Base-by-base conservation (phyloP, 2,888 invertebrate genomes). In the Ctena decussata region DNA sequence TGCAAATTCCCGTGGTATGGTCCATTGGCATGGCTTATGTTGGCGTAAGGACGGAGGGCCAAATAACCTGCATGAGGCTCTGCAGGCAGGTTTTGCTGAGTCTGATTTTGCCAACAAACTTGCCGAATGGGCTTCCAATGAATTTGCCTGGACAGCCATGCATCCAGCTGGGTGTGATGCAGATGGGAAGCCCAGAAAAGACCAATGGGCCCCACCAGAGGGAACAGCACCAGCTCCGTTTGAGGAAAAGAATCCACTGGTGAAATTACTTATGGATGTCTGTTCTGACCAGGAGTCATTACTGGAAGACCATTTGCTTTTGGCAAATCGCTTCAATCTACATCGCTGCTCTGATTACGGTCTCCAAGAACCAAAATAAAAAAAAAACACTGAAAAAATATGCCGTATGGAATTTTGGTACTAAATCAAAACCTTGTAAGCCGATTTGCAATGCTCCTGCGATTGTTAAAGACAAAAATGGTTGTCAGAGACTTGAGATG, bases 1-100 rank as follows among this genome's bases (percentile, higher is more conserved):
- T 84, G 89, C 89, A 1, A 89, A 91, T 57, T 90, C 91, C 8
- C 72, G 91, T 41, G 89, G 87, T 5, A 88, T 91, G 89, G 57
- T 89, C n/a, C 89, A 90, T 57, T 89, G 85, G 89, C 89, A 90
- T 87, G 91, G 91, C 53, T 57, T 92, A 0, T 90, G 81, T 71
- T 90, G 88, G 90, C 73, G 83, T 21, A 15, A 46, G 30, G 85
- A 89, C 46, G 73, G 70, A 60, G 71, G 86, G 60, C 86, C 89
- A 8, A 86, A 85, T 44, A 79, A 75, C n/a, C 12, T 89, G 27
- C 39, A 77, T 74, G 57, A 84, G 24, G 77, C 77, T 27, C 6
- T 82, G 15, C 12, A 80, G 32, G 49, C 27, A n/a, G 83, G 80
- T 30, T 44, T 86, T 1, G 89, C 35, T 82, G 80, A 84, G 46